These are phyloP conservation scores for Paramuricea clavata DNA, from an alignment of 92 coral and sea anemone species.

Conservation along the genomic window DNA sequence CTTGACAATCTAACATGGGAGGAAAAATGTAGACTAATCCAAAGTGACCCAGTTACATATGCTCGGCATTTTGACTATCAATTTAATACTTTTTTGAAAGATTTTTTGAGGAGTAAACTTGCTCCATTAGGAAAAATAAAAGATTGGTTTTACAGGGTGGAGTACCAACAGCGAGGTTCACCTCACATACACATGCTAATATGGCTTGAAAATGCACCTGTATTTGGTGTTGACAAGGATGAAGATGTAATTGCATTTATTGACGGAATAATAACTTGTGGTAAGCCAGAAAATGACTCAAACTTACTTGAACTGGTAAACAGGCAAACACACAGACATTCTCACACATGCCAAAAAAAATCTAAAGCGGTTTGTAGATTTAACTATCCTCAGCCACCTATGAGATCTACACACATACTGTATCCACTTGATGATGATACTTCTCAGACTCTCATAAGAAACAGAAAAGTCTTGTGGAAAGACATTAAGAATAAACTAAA, in stretches of 20 bases:
- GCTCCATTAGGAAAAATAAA: no score
- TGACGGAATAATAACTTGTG: conserved; percentile 47
- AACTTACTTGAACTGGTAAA: conserved; percentile 30
- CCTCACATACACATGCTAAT: conserved; percentile 71
- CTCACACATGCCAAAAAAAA: conserved; percentile 38
- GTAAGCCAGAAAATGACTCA: conserved; percentile 23
- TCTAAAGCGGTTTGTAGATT: conserved; percentile 57
- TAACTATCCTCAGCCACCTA: conserved; percentile 59
- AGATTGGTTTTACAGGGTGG: neutral
- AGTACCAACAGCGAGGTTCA: conserved; percentile 42
- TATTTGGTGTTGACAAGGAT: conserved; percentile 31
- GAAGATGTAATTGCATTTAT: neutral
- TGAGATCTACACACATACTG: conserved; percentile 50
- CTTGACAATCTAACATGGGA: conserved; percentile 70
- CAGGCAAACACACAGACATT: conserved; percentile 23
- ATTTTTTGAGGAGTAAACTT: neutral
- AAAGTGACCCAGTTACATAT: conserved; percentile 63
- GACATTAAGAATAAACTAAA: neutral
- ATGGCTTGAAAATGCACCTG: conserved; percentile 69
- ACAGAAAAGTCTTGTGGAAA: neutral
- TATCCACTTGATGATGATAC: conserved; percentile 57
- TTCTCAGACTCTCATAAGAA: conserved; percentile 45
- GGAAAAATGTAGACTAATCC: conserved; percentile 65
- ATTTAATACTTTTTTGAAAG: no score
- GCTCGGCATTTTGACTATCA: conserved; percentile 42